Evolutionary conservation across 2,797 vertebrate species (phyloP).

Genomic region (Pipistrellus kuhlii): DNA sequence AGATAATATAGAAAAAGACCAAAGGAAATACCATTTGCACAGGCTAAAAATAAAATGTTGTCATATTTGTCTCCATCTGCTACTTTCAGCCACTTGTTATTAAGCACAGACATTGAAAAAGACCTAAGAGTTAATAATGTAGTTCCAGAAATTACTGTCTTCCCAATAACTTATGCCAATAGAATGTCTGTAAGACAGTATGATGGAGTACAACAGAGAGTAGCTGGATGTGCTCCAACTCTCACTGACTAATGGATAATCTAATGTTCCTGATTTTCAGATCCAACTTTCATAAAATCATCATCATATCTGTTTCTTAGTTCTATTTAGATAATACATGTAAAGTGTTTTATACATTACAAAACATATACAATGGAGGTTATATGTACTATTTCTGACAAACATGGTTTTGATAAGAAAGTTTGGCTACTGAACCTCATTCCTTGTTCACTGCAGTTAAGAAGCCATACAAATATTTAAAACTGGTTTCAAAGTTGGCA

Average conservation of each 20-base stretch:
- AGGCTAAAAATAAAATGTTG: not conserved
- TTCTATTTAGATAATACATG: not conserved
- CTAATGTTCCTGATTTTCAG: not conserved
- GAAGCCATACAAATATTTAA: not conserved
- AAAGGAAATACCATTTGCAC: not conserved
- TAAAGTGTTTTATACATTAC: not conserved
- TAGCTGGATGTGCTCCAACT: not conserved
- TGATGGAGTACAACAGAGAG: not conserved
- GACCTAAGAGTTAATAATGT: not conserved
- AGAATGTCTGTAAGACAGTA: not conserved
- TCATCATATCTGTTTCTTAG: not conserved
- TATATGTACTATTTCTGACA: not conserved
- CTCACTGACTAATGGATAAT: not conserved
- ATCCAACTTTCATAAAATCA: slow-evolving; percentile 11
- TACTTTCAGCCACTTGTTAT: slow-evolving; percentile 3
- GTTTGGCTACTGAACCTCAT: not conserved
- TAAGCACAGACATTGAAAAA: not conserved
- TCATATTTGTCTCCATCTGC: not conserved
- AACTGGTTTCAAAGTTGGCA: not conserved
- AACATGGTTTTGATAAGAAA: not conserved
- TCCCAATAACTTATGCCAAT: not conserved
- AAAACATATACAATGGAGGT: not conserved
- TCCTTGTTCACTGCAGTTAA: not conserved
- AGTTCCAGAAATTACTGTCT: not conserved
- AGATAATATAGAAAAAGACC: not conserved